Conservation (phyloP, 2,797 vertebrate species). For the Microctenopoma lineatum region DNA sequence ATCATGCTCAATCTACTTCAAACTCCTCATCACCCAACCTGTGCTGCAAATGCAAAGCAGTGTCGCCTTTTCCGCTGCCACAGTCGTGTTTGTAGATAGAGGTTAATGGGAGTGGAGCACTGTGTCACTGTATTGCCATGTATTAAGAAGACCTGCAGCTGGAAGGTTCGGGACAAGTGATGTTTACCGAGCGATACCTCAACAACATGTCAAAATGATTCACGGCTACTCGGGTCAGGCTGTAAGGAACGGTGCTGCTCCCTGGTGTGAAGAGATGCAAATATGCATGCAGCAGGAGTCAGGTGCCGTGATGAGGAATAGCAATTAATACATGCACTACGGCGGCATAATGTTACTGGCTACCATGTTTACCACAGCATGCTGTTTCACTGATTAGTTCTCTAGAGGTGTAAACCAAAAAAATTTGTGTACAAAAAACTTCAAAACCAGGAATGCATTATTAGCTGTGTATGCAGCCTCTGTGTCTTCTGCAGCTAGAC, state of each 20-base stretch:
- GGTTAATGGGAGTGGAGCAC: slow-evolving; percentile 76
- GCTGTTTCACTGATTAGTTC: slow-evolving; percentile 1
- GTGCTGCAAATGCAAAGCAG: slow-evolving; percentile 69
- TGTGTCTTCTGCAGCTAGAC: background rate
- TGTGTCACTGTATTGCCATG: slow-evolving; percentile 65
- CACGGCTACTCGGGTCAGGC: slow-evolving; percentile 41
- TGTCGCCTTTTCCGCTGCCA: slow-evolving; percentile 6
- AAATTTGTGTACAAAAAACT: too few relatives aligned
- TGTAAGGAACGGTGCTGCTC: slow-evolving; percentile 13
- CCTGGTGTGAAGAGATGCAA: slow-evolving; percentile 20
- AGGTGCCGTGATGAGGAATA: slow-evolving; percentile 15
- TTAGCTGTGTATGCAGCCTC: background rate
- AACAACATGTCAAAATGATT: slow-evolving; percentile 60
- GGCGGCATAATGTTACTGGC: background rate
- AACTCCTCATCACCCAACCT: slow-evolving; percentile 52
- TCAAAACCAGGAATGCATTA: background rate
- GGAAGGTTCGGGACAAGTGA: slow-evolving; percentile 64
- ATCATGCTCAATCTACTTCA: slow-evolving; percentile 80
- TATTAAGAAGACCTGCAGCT: slow-evolving; percentile 64
- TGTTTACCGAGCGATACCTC: slow-evolving; percentile 67
- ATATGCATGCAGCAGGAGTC: slow-evolving; percentile 25
- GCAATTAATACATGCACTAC: slow-evolving; percentile 21
- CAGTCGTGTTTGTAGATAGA: slow-evolving; percentile 69
- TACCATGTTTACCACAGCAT: background rate
- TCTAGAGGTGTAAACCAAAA: background rate